Evolutionary conservation across 2,888 invertebrate genomes (phyloP).

Genomic region (Acanthosepion lycidas): DNA sequence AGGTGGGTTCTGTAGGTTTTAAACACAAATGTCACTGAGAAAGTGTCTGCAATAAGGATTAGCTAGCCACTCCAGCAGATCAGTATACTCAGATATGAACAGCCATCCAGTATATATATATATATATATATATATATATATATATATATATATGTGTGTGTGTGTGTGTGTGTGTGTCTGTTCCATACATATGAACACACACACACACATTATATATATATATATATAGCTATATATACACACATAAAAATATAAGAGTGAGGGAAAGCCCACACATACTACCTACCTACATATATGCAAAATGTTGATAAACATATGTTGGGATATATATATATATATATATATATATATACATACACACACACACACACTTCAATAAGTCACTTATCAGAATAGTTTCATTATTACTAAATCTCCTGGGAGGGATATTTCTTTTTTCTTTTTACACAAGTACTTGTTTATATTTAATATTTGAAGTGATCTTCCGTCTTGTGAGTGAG

Average conservation of each 20-base stretch:
- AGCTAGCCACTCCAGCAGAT: no score
- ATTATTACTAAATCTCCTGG: not conserved
- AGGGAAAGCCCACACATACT: not conserved
- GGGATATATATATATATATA: not conserved
- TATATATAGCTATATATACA: not conserved
- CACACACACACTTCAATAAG: not conserved
- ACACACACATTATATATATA: no score
- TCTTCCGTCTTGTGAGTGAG: not conserved
- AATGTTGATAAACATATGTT: not conserved
- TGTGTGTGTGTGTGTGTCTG: no score
- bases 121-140: not conserved
- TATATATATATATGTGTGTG: not conserved
- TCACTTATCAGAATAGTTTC: not conserved
- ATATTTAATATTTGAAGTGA: constrained; percentile 33
- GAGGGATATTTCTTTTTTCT: not conserved
- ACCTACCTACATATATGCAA: not conserved
- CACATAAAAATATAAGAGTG: not conserved
- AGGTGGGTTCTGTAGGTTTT: no score
- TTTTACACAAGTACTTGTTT: constrained; percentile 33
- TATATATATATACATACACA: not conserved
- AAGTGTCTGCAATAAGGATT: no score
- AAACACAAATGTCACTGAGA: no score
- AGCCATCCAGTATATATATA: not conserved
- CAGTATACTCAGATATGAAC: no score
- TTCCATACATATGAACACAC: not conserved